Percentiles rank a stretch among this genome's conserved stretches.
Conservation (phyloP, 2,797 vertebrate genomes). For the Diplodus sargus region DNA sequence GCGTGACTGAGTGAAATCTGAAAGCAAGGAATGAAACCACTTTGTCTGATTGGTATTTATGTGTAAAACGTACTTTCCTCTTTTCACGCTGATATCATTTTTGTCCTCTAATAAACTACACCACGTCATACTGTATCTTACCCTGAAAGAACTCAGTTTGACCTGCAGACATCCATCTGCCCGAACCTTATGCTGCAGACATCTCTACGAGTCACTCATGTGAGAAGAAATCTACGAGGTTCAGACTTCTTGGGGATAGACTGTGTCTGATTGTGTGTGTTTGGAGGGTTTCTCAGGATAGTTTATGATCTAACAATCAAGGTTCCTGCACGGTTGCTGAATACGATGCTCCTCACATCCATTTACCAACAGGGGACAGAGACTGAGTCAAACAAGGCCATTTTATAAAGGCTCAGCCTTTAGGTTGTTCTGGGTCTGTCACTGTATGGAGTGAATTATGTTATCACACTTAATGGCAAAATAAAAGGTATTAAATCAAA, state of each 20-base stretch:
- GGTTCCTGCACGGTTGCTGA: neutral
- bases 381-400: constrained; percentile 15
- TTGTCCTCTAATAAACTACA: constrained; percentile 8
- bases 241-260: constrained; percentile 16
- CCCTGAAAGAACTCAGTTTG: constrained; percentile 40
- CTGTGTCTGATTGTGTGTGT: constrained; percentile 3
- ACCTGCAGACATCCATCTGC: constrained; percentile 61
- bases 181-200: constrained; percentile 9
- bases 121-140: constrained; percentile 24
- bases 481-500: constrained; percentile 1
- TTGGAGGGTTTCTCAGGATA: neutral
- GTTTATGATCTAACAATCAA: constrained; percentile 2
- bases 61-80: neutral
- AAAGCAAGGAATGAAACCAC: neutral
- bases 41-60: neutral
- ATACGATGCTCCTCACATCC: constrained; percentile 22
- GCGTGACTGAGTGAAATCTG: neutral
- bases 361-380: constrained; percentile 2
- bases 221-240: constrained; percentile 29
- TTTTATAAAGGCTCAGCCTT: constrained; percentile 4
- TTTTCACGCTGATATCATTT: neutral
- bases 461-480: neutral
- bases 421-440: constrained; percentile 11
- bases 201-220: constrained; percentile 28
- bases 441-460: constrained; percentile 10